Base-by-base conservation (phyloP, 2,113 vertebrate genomes). In the Rhinogobius similis region DNA sequence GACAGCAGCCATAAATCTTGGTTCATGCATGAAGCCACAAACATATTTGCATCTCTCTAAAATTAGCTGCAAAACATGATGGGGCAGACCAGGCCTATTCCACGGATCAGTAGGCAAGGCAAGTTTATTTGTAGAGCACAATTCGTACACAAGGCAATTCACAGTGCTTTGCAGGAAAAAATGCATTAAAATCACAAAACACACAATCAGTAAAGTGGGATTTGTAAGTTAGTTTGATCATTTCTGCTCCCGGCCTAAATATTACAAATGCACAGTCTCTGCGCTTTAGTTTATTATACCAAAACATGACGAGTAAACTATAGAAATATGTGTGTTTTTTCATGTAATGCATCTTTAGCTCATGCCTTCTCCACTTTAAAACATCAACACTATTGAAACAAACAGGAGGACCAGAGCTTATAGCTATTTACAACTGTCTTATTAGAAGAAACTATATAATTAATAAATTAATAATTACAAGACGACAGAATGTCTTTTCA, bases 1-100 rank as follows among this genome's bases (percentile, higher is more conserved):
- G 82, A 82, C 79, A 70, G 81, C 68, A 50, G 52, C 66, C 79
- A 87, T 92, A 86, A 90, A 91, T 92, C 88, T 83, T 77, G 58
- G 65, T 82, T 84, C 83, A 84, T 77, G 83, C 82, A 75, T 88
- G 81, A 82, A 77, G 68, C 77, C 86, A 85, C 81, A 86, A 86
- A 84, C 65, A 86, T 82, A 90, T 88, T 85, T 86, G 79, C 85
- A 84, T 81, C 77, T 73, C 77, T 80, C 75, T 75, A 53, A 85
- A 88, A 86, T 86, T 85, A 85, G 65, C 76, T 77, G 70, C 73
- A 75, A 88, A 87, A 88, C 61, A 76, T 81, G 73, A 84, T 79
- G 76, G 80, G 75, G 73, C 68, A 62, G 75, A 78, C 67, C 48
- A 65, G 70, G 66, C 72, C 72, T 75, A 63, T 88, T 82, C 76